Conservation (phyloP, 2,113 vertebrate genomes). For the Odontophorus gujanensis region DNA sequence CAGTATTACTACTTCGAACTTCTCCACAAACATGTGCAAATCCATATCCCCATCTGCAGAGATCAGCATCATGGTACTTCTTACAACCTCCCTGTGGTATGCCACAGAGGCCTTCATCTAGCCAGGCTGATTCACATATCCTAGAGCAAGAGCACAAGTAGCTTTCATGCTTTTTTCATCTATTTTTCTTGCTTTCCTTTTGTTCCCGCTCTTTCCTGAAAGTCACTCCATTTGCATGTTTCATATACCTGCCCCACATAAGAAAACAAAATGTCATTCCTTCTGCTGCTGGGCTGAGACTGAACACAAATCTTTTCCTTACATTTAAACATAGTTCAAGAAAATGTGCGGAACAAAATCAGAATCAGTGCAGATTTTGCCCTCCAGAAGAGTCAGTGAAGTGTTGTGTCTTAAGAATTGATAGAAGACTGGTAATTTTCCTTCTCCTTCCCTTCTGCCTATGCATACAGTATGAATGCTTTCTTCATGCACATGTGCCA, state of each 20-base stretch:
- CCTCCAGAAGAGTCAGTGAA: background rate
- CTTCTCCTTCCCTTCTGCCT: background rate
- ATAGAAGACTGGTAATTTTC: background rate
- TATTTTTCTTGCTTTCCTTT: background rate
- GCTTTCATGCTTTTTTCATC: background rate
- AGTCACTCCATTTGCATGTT: fast-evolving
- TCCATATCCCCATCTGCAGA: background rate
- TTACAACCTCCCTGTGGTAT: background rate
- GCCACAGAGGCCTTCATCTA: background rate
- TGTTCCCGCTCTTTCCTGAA: background rate
- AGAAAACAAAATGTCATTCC: background rate
- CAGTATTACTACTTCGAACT: background rate
- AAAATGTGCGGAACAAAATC: background rate
- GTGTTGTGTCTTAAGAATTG: background rate
- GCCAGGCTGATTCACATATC: background rate
- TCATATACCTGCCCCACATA: background rate
- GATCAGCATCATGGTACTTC: background rate
- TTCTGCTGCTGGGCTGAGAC: background rate
- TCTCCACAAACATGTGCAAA: background rate
- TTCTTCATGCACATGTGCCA: background rate
- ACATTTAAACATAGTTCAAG: background rate
- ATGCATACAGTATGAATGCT: background rate
- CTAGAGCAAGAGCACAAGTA: background rate
- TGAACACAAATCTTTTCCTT: background rate
- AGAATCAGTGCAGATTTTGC: background rate